Base-by-base conservation (phyloP, 2,113 vertebrate species). In the Oncorhynchus kisutch region DNA sequence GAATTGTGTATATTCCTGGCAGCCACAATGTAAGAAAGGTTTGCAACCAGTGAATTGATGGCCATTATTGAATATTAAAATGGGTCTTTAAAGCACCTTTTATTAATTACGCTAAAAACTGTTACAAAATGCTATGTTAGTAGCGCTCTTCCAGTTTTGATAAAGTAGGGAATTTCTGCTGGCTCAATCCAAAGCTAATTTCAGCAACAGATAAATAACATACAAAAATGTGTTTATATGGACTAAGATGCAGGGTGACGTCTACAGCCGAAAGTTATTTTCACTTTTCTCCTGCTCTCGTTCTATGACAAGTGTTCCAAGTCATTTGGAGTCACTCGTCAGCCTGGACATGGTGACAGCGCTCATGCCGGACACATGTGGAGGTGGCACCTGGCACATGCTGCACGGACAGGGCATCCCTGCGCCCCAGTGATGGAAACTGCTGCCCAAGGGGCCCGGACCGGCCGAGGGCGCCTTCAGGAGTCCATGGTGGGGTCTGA, bases 331-430 rank as follows among this genome's bases (percentile, higher is more conserved):
- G 91, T 99, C 97, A 78, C 92, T 92, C 81, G 95, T 69, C 64
- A 99, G 87, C 88, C 96, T 92, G 76, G 96, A 92, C 91, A 99
- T 92, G 88, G 91, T 89, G 86, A 95, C 93, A 0, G 93, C 75
- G 87, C 93, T 94, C 94, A 98, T 95, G 84, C 93, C 87, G 57
- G 95, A 91, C 79, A 97, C 94, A 88, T 99, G 97, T 45, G 39
- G 39, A 72, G 95, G 94, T 7, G 97, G 96, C 69, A 96, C 95
- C 89, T 98, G 96, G 90, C 97, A 99, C 97, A 98, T 97, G 90
- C 96, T 98, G 88, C 97, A 98, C 70, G 97, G 97, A 72, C 97
- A 99, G 0, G 97, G 96, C 96, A 99, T 96, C 27, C 96, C 96
- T 65, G 91, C 81, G 6, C 96, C 96, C 97, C 97, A 99, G 92